Evolutionary conservation across 2,888 invertebrate species (phyloP), one percentile per base, ranked within the genome.

Genomic region (Athalia rosae): DNA sequence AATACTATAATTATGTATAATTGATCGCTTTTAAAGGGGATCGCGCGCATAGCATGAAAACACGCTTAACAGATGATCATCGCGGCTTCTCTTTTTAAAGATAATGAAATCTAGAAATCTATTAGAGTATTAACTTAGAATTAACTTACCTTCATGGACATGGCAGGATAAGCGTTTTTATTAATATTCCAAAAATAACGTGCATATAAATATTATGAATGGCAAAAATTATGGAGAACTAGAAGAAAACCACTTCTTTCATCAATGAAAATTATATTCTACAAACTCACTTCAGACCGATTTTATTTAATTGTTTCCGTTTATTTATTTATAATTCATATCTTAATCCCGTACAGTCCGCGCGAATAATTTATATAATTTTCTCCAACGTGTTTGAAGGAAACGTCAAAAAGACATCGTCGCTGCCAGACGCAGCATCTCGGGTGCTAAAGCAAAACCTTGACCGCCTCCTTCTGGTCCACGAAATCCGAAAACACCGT

Each of bases 71-170:
- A n/a, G 43, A 43, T 62, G 62, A 62, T 28, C 28, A 28, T 28
- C 28, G 28, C 62, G 43, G 62, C 41, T 62, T n/a, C 43, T 43
- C n/a, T 62, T 6, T 43, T 43, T 62, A 9, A n/a, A 45, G 47
- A 47, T 47, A 47, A 48, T 47, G 47, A 13, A 64, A 15, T 47
- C 47, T 13, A 47, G 9, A 50, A 47, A 64, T 47, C 64, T 47
- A 47, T 64, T 4, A 3, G 3, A 7, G 8, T 50, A 50, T 50
- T 11, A 11, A 50, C 41, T 53, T 11, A 7, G 41, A 53, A 5
- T 45, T 43, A 63, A 45, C 61, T 78, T 76, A 80, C 80, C 80
- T 80, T 80, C 80, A 80, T 80, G 59, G 80, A 80, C 80, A 80
- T 80, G 45, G 69, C 71, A 76, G 50, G 50, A 67, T 48, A 61